phyloP scores from a whole-genome alignment of 2,113 vertebrate genomes.

The Tympanuchus pallidicinctus region DNA sequence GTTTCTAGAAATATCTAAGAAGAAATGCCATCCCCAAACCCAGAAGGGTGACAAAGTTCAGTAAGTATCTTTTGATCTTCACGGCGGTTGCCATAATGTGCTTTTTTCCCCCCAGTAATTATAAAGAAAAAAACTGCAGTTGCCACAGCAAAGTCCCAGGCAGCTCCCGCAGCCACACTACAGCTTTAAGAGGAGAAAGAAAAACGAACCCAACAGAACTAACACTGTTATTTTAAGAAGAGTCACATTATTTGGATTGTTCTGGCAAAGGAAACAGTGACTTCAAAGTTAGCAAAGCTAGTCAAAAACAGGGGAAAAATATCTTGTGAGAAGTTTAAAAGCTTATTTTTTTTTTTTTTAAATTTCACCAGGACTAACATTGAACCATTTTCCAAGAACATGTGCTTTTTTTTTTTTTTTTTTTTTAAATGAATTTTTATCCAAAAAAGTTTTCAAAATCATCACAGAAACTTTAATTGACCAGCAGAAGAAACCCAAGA shows the following conservation, averaged over 20 bases:
- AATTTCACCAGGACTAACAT: not conserved
- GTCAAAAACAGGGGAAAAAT: not conserved
- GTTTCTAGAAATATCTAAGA: conserved; percentile 70
- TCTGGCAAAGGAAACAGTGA: conserved; percentile 55
- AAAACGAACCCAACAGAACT: conserved; percentile 59
- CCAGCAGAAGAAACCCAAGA: not conserved
- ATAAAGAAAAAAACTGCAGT: conserved; percentile 18
- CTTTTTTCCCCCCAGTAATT: conserved; percentile 30
- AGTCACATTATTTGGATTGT: conserved; percentile 71
- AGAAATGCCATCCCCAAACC: conserved; percentile 53
- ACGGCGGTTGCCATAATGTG: conserved; percentile 35
- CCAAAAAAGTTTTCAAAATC: conserved; percentile 22
- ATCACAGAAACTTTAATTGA: not conserved
- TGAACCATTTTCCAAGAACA: not conserved
- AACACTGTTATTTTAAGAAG: conserved; percentile 66
- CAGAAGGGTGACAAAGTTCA: conserved; percentile 53
- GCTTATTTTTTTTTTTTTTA: not conserved
- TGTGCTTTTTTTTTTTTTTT: not conserved
- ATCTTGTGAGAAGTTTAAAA: not conserved
- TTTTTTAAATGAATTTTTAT: conserved; percentile 6
- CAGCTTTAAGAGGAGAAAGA: not conserved
- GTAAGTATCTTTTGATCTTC: conserved; percentile 49
- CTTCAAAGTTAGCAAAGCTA: conserved; percentile 30
- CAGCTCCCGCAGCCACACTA: not conserved
- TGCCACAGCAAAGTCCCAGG: conserved; percentile 48